A percentile compares a stretch with the other conserved stretches of the same genome.
Evolutionary conservation across 2,113 vertebrate species (phyloP).

Genomic region (Labrus mixtus): DNA sequence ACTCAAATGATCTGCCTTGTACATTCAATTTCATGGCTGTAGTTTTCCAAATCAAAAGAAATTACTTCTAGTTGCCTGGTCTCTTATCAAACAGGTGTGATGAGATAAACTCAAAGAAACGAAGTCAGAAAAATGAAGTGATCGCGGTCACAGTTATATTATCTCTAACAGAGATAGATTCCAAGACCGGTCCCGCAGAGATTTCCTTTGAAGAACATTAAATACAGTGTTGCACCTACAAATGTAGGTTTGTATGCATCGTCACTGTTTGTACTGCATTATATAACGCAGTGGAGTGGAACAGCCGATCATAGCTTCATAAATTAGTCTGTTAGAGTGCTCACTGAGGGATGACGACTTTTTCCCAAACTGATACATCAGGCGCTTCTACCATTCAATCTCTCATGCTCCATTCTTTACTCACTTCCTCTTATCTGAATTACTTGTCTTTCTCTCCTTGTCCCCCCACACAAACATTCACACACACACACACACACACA

Average conservation of each 20-base stretch:
- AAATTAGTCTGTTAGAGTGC: slow-evolving; percentile 66
- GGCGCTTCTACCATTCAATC: slow-evolving; percentile 51
- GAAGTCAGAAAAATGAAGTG: background rate
- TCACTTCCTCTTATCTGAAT: slow-evolving; percentile 54
- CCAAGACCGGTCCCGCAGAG: slow-evolving; percentile 11
- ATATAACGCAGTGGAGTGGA: slow-evolving; percentile 58
- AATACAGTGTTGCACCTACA: too few species aligned
- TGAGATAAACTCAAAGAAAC: background rate
- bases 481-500: background rate
- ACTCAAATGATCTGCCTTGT: slow-evolving; percentile 49
- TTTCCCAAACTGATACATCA: slow-evolving; percentile 61
- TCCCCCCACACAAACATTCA: slow-evolving; percentile 8
- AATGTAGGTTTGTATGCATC: slow-evolving; percentile 46
- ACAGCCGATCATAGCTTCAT: slow-evolving; percentile 65
- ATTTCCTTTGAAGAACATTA: slow-evolving; percentile 6
- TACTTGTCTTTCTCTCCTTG: slow-evolving; percentile 55
- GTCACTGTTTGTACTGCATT: slow-evolving; percentile 48
- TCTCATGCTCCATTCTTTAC: slow-evolving; percentile 41
- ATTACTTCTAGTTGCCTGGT: slow-evolving; percentile 31
- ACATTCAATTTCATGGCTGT: slow-evolving; percentile 60
- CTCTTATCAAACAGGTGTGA: slow-evolving; percentile 30
- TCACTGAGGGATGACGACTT: slow-evolving; percentile 59
- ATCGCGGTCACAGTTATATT: slow-evolving; percentile 8
- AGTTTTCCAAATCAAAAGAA: slow-evolving; percentile 17
- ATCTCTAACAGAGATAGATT: slow-evolving; percentile 30